phyloP scores from a whole-genome alignment of 2,113 vertebrate species.

The Callipepla californica region DNA sequence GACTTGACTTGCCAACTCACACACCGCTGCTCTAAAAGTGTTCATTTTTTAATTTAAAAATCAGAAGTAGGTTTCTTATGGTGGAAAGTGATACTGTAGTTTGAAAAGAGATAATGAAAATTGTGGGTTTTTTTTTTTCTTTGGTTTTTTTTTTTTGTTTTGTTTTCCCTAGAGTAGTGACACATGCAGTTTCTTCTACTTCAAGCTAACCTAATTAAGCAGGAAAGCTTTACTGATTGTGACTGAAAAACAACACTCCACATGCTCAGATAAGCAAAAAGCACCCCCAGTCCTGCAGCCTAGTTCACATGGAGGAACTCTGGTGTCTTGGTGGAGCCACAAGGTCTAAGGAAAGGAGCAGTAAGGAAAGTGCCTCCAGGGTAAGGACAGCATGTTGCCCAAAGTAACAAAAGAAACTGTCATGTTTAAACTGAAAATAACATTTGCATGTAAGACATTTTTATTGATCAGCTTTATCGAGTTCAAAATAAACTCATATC shows the following conservation, averaged over 20 bases:
- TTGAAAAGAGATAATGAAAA: not conserved
- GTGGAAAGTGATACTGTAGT: not conserved
- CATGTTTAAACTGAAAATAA: not conserved
- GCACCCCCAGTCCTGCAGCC: not conserved
- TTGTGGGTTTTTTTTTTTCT: not conserved
- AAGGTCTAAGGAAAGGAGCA: not conserved
- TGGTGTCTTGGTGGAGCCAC: not conserved
- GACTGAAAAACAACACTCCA: not conserved
- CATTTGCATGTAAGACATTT: constrained; percentile 25
- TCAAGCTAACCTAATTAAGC: not conserved
- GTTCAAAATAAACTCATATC: constrained; percentile 30
- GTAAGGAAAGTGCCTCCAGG: not conserved
- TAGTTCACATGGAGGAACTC: not conserved
- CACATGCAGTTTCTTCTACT: not conserved
- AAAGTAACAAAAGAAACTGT: not conserved
- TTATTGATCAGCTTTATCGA: not conserved
- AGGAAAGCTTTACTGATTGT: not conserved
- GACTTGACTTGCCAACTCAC: not conserved
- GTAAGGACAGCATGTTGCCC: not conserved
- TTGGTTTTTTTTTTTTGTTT: not conserved
- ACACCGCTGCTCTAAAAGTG: not conserved
- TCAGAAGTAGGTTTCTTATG: not conserved
- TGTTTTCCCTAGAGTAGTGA: not conserved
- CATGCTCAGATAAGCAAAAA: not conserved
- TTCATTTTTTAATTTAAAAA: not conserved